Evolutionary conservation across 2,797 vertebrate genomes (phyloP).

Genomic region (Eutrigla gurnardus): DNA sequence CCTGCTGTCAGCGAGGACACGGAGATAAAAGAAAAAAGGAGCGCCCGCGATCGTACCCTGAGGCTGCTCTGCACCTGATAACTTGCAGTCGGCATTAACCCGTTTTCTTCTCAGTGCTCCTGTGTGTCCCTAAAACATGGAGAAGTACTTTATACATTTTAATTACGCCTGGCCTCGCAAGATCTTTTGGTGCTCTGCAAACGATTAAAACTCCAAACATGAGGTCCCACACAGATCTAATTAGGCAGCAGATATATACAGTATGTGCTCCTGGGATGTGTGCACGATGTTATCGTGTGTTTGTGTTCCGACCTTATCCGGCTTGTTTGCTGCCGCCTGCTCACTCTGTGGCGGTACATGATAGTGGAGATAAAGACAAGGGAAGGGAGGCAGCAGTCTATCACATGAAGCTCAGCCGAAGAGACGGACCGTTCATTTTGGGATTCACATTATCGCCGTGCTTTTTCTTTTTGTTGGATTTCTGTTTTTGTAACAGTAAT

Average conservation of each 20-base stretch:
- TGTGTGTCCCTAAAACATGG: slow-evolving; percentile 19
- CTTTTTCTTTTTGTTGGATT: no score
- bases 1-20: slow-evolving; percentile 35
- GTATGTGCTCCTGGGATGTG: slow-evolving; percentile 30
- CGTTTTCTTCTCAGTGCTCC: slow-evolving; percentile 10
- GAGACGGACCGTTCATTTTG: no score
- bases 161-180: slow-evolving; percentile 29
- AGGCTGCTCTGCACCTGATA: slow-evolving; percentile 52
- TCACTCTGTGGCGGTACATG: slow-evolving; percentile 2
- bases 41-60: background rate
- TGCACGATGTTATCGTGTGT: slow-evolving; percentile 41
- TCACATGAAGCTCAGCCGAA: background rate
- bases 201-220: slow-evolving; percentile 55
- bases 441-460: no score
- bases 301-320: slow-evolving; percentile 51
- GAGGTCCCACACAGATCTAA: slow-evolving; percentile 50
- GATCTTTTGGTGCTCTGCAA: slow-evolving; percentile 48
- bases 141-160: slow-evolving; percentile 31
- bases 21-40: slow-evolving; percentile 9
- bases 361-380: slow-evolving; percentile 40
- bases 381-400: slow-evolving; percentile 6
- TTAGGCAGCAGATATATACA: slow-evolving; percentile 38
- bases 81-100: slow-evolving; percentile 45
- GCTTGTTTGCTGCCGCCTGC: slow-evolving; percentile 35
- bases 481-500: slow-evolving; percentile 23